Conservation (phyloP, 2,797 vertebrate species). For the Gymnopithys bicolor region DNA sequence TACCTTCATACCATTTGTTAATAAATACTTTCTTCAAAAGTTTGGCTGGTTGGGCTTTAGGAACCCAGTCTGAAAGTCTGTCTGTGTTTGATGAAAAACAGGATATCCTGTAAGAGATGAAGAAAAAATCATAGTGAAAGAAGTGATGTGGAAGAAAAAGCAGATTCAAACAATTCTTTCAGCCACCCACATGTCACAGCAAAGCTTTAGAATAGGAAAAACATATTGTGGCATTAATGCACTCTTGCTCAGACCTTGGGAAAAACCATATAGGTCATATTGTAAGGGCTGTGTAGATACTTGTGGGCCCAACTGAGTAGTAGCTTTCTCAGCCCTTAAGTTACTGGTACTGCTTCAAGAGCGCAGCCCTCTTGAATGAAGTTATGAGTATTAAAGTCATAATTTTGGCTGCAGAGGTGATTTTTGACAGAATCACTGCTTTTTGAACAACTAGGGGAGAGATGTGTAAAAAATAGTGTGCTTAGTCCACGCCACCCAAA, state of each 20-base stretch:
- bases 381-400: not conserved
- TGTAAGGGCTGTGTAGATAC: not conserved
- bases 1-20: not conserved
- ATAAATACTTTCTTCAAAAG: not conserved
- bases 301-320: not conserved
- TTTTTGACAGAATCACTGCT: not conserved
- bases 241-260: not conserved
- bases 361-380: not conserved
- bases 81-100: constrained; percentile 10
- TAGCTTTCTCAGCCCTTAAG: not conserved
- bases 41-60: not conserved
- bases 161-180: not conserved
- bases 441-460: not conserved
- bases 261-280: rapidly evolving
- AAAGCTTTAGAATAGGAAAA: not conserved
- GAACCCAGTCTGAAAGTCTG: not conserved
- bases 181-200: not conserved
- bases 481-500: not conserved
- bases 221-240: not conserved
- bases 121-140: not conserved
- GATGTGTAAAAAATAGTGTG: not conserved
- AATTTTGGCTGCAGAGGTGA: not conserved
- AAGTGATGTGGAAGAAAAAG: not conserved
- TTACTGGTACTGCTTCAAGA: not conserved
- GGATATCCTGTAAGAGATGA: not conserved